Evolutionary conservation across 92 coral and sea anemone species (phyloP).

Genomic region (Zoanthus solanderi): DNA sequence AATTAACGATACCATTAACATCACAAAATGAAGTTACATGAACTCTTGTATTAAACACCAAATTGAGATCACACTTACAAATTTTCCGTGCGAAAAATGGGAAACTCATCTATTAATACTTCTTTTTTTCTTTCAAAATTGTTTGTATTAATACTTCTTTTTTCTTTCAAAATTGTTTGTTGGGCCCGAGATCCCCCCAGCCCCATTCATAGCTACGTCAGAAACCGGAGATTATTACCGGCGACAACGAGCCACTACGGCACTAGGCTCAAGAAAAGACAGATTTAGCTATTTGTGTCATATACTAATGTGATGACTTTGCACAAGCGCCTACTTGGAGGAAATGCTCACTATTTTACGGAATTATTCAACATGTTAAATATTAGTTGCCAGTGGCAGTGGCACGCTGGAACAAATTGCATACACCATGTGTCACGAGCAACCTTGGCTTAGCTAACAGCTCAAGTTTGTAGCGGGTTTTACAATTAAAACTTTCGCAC

Average conservation of each 20-base stretch:
- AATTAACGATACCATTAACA: too few species aligned
- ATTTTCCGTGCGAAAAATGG: background rate
- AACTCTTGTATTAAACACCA: background rate
- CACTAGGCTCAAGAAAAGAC: background rate
- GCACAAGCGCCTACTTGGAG: too few species aligned
- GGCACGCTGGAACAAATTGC: too few species aligned
- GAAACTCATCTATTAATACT: background rate
- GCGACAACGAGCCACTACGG: background rate
- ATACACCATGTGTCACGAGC: too few species aligned
- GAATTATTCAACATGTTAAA: too few species aligned
- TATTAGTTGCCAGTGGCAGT: too few species aligned
- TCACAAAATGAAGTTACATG: background rate
- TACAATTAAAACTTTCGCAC: too few species aligned
- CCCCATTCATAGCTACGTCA: background rate
- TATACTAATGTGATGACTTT: too few species aligned
- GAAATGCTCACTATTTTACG: too few species aligned
- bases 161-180: background rate
- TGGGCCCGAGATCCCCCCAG: background rate
- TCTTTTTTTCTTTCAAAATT: background rate
- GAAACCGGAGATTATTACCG: background rate
- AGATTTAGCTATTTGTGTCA: background rate
- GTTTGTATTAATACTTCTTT: background rate
- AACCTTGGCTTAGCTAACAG: too few species aligned
- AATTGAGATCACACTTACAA: background rate
- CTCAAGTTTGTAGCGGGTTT: too few species aligned